A percentile compares a stretch with the other conserved stretches of the same genome.
phyloP scores from a whole-genome alignment of 2,797 vertebrate species.

The Muscicapa striata region DNA sequence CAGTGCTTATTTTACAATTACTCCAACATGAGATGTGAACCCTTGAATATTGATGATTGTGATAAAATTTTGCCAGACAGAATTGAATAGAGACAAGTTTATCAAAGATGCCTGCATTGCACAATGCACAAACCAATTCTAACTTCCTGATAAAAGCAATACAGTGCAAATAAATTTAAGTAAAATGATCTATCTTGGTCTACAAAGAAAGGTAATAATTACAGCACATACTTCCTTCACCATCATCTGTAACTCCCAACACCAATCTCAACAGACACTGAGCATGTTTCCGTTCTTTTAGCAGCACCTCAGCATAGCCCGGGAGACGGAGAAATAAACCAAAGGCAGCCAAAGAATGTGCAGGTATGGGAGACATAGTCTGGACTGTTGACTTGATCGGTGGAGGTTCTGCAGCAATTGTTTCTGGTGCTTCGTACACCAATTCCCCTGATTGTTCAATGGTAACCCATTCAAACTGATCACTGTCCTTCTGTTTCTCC shows the following conservation, averaged over 20 bases:
- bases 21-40: background rate
- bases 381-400: constrained; percentile 95
- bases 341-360: constrained; percentile 96
- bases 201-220: constrained; percentile 67
- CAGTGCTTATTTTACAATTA: background rate
- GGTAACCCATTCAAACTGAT: constrained; percentile 99
- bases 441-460: constrained; percentile 97
- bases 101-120: background rate
- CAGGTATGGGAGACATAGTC: constrained; percentile 96
- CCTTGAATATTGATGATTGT: background rate
- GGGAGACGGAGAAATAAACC: constrained; percentile 97
- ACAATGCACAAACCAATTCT: background rate
- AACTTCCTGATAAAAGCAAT: background rate
- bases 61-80: background rate
- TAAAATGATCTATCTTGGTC: constrained; percentile 33
- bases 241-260: constrained; percentile 96
- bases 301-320: constrained; percentile 96
- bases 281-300: constrained; percentile 97
- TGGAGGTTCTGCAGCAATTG: constrained; percentile 91
- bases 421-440: constrained; percentile 96
- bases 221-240: constrained; percentile 95
- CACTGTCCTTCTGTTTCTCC: constrained; percentile 97
- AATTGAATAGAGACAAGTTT: background rate
- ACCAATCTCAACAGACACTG: constrained; percentile 97
- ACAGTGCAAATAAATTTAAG: background rate